Evolutionary conservation across 2,888 invertebrate genomes (phyloP).

Genomic region (Pyrrhosoma nymphula): DNA sequence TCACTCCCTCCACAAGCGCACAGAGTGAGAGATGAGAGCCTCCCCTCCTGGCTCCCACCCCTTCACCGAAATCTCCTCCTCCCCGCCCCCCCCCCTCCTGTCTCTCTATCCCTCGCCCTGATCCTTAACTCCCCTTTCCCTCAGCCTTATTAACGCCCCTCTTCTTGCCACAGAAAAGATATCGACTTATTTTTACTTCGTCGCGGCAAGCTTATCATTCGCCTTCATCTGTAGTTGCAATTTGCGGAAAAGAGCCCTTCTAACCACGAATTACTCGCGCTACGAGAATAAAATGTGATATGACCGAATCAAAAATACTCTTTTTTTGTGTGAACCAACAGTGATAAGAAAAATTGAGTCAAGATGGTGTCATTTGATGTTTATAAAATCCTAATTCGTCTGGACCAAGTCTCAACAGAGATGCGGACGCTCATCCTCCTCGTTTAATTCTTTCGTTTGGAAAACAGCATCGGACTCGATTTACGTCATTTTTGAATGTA

Average conservation of each 20-base stretch:
- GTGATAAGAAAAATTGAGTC: background rate
- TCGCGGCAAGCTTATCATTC: background rate
- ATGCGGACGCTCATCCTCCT: no score
- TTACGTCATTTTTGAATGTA: no score
- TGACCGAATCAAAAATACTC: background rate
- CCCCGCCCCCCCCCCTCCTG: background rate
- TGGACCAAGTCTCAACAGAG: no score
- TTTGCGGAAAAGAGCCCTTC: background rate
- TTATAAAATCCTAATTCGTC: no score
- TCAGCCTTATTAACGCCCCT: background rate
- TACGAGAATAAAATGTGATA: background rate
- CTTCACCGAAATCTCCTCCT: background rate
- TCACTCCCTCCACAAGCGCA: background rate
- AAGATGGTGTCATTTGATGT: no score
- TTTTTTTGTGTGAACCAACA: background rate
- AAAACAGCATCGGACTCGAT: background rate
- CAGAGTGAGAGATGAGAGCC: background rate
- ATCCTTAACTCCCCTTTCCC: background rate
- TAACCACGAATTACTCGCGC: background rate
- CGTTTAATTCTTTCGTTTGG: no score
- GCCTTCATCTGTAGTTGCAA: background rate
- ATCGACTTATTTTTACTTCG: background rate
- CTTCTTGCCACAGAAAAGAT: background rate
- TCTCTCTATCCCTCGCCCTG: background rate
- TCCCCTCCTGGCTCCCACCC: background rate